Base-by-base conservation (phyloP, 92 coral and sea anemone species). In the Phenganax subtilis region DNA sequence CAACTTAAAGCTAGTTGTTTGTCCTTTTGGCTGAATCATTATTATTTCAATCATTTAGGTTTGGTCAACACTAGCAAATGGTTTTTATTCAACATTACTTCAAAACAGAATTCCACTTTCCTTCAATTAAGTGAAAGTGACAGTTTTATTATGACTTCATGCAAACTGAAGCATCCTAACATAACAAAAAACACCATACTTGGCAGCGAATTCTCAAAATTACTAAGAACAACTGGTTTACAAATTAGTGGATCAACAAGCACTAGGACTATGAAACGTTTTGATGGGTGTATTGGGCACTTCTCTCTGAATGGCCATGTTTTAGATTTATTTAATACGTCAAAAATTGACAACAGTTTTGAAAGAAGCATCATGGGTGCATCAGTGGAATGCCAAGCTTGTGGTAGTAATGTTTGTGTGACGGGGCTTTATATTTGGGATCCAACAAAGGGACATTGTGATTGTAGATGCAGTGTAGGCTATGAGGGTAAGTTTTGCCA, bases 251-350 rank as follows among this genome's bases (percentile, higher is more conserved):
- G 83, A 1, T 20, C 17, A 8, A 52, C 74, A n/a, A 25, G 10
- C 16, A 17, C 12, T 31, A 17, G 6, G 53, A 30, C 29, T 51
- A 51, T 65, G 30, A 54, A 63, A 28, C 44, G 51, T 6, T 79
- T 79, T 79, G 14, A 65, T 52, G 83, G 83, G 28, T 79, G 83
- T 29, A 52, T 79, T 52, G 83, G 83, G 7, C 1, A 10, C 20
- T 52, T 79, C 74, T 7, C 9, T 3, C 68, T 79, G 31, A 54
- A 54, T 52, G 20, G 15, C 63, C 58, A 77, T n/a, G 20, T 8
- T 6, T 9, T 63, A 17, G 61, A 47, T 9, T 64, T 79, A 6
- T 62, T 63, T 12, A 64, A 79, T 65, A 20, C 9, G 7, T 51
- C 72, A 11, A 31, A 47, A 15, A n/a, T 7, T 7, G 9, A 51